These are phyloP conservation scores for Eilema depressum DNA, from an alignment of 2,888 invertebrate species.

Conservation along the genomic window DNA sequence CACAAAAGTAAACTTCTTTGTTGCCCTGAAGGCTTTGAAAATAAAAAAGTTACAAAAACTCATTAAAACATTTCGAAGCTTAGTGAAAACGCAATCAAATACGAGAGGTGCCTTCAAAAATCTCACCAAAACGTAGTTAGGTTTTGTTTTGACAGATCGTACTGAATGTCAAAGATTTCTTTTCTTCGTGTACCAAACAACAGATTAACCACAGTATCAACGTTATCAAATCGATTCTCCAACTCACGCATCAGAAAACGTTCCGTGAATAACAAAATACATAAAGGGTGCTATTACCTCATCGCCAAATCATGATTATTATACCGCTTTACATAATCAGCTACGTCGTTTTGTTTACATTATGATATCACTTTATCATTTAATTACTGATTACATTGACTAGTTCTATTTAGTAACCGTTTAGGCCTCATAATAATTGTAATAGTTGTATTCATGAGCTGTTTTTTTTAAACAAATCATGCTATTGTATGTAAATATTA, in stretches of 20 bases:
- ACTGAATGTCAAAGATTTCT: too few species aligned
- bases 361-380: slow-evolving; percentile 5
- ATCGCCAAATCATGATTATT: background rate
- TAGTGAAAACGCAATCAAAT: too few species aligned
- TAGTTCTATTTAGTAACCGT: background rate
- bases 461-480: background rate
- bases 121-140: too few species aligned
- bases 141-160: too few species aligned
- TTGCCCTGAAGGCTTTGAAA: too few species aligned
- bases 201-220: too few species aligned
- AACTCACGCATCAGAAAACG: background rate
- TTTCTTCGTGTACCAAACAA: too few species aligned
- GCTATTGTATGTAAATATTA: background rate
- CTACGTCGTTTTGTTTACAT: slow-evolving; percentile 1
- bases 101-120: too few species aligned
- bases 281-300: background rate
- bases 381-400: background rate
- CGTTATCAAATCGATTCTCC: background rate
- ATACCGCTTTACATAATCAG: background rate
- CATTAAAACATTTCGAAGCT: too few species aligned
- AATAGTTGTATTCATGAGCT: background rate
- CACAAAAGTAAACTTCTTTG: too few species aligned
- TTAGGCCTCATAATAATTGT: background rate
- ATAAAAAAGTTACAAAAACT: too few species aligned
- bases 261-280: background rate